These are phyloP conservation scores for Ormyrus labotus DNA, from an alignment of 2,888 invertebrate species.

Conservation along the genomic window DNA sequence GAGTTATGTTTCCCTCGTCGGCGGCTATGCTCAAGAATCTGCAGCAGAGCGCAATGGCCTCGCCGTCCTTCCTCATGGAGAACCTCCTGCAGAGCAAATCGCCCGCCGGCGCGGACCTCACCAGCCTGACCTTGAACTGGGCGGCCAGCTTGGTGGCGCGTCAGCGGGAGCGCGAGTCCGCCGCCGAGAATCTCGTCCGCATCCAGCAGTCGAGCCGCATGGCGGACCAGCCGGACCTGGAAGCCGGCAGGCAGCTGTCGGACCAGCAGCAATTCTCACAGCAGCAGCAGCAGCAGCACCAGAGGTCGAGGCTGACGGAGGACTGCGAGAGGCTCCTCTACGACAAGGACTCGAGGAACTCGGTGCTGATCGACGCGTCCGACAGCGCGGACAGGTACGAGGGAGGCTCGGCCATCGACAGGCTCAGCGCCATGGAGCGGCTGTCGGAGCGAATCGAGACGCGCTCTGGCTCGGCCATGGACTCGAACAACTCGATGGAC, in stretches of 20 bases:
- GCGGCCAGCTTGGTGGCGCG: conserved; percentile 72
- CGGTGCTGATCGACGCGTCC: conserved; percentile 23
- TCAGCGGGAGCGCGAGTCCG: conserved; percentile 71
- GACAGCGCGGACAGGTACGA: conserved; percentile 61
- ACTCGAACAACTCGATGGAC: conserved; percentile 68
- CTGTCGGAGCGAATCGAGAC: conserved; percentile 71
- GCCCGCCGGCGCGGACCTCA: conserved; percentile 71
- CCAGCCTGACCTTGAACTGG: conserved; percentile 79
- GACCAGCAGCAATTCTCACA: conserved; percentile 44
- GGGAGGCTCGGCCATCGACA: conserved; percentile 63
- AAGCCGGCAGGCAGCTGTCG: conserved; percentile 41
- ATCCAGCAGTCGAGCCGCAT: conserved; percentile 48
- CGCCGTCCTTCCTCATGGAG: conserved; percentile 81
- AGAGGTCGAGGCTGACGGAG: conserved; percentile 52
- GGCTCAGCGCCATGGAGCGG: conserved; percentile 69
- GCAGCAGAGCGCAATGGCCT: conserved; percentile 77
- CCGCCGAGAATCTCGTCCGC: conserved; percentile 58
- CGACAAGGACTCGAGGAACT: conserved; percentile 55
- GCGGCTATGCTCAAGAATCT: conserved; percentile 75
- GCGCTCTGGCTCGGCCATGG: conserved; percentile 68
- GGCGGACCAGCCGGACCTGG: conserved; percentile 58
- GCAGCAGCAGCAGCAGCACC: conserved; percentile 36
- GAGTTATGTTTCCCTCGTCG: conserved; percentile 72
- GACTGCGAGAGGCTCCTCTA: conserved; percentile 56
- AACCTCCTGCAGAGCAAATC: conserved; percentile 80